Percentiles rank a stretch among this genome's conserved stretches.
Evolutionary conservation across 1,140 invertebrate genomes (phyloP).

Genomic region (Drosophila varians): DNA sequence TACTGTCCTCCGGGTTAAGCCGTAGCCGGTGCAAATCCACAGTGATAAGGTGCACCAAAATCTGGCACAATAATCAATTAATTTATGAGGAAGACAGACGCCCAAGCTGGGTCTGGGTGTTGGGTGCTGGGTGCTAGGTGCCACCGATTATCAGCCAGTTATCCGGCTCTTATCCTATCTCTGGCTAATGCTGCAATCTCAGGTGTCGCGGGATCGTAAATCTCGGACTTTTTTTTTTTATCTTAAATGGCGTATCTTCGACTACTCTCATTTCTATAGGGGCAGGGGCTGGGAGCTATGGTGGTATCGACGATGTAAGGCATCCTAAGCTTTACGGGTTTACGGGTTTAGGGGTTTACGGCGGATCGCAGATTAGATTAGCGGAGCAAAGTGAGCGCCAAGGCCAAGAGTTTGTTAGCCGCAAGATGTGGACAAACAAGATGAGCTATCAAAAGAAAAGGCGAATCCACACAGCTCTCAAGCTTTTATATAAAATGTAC

Average conservation of each 20-base stretch:
- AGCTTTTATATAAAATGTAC: neutral
- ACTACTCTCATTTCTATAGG: neutral
- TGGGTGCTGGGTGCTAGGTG: neutral
- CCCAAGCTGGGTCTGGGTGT: neutral
- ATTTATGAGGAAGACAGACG: constrained; percentile 38
- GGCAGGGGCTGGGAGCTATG: neutral
- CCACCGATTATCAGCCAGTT: constrained; percentile 19
- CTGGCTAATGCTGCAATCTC: constrained; percentile 14
- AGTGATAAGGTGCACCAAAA: constrained; percentile 33
- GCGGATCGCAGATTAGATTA: constrained; percentile 65
- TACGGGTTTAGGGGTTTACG: neutral
- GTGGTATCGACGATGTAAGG: constrained; percentile 31
- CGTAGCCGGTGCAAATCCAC: constrained; percentile 18
- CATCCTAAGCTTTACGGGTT: constrained; percentile 5
- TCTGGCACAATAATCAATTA: constrained; percentile 51
- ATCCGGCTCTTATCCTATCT: constrained; percentile 20
- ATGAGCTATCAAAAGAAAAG: constrained; percentile 26
- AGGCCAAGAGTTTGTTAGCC: constrained; percentile 67
- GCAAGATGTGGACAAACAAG: constrained; percentile 54
- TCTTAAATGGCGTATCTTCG: neutral
- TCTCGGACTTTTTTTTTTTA: neutral
- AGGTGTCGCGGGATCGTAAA: neutral
- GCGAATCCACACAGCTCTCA: constrained; percentile 9
- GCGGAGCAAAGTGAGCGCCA: constrained; percentile 30
- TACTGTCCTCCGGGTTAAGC: constrained; percentile 22